Conservation (phyloP, 2,797 vertebrate species). For the Staurois parvus region DNA sequence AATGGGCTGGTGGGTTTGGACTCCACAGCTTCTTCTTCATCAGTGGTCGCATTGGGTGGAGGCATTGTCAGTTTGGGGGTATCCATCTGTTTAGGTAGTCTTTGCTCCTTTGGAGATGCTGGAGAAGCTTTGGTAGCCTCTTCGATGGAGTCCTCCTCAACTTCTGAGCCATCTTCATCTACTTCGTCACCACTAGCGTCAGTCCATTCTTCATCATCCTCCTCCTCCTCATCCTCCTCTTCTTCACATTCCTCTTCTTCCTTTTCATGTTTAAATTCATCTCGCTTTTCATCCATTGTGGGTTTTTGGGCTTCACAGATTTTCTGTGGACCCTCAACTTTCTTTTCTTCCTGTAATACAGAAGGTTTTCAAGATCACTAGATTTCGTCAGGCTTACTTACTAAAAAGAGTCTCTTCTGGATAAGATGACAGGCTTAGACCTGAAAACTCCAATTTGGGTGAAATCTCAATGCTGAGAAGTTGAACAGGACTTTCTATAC, state of each 20-base stretch:
- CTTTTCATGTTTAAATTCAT: conserved; percentile 61
- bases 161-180: conserved; percentile 17
- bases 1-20: conserved; percentile 80
- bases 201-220: conserved; percentile 55
- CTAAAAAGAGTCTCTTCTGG: too few relatives aligned
- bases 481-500: too few relatives aligned
- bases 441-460: too few relatives aligned
- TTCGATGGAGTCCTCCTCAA: conserved; percentile 21
- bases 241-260: conserved; percentile 68
- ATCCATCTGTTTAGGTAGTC: conserved; percentile 8
- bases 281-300: not conserved
- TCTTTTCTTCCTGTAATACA: conserved; percentile 17
- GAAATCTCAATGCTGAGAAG: too few relatives aligned
- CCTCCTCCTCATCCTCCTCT: conserved; percentile 47
- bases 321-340: not conserved
- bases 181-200: not conserved
- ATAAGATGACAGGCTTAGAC: too few relatives aligned
- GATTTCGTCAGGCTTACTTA: too few relatives aligned
- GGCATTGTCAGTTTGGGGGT: conserved; percentile 7
- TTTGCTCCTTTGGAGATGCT: conserved; percentile 17
- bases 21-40: conserved; percentile 39
- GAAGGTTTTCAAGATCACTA: too few relatives aligned
- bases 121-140: not conserved
- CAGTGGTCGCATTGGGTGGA: not conserved
- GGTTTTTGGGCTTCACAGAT: not conserved